Conservation (phyloP, 1,140 invertebrate species). For the Musca domestica region DNA sequence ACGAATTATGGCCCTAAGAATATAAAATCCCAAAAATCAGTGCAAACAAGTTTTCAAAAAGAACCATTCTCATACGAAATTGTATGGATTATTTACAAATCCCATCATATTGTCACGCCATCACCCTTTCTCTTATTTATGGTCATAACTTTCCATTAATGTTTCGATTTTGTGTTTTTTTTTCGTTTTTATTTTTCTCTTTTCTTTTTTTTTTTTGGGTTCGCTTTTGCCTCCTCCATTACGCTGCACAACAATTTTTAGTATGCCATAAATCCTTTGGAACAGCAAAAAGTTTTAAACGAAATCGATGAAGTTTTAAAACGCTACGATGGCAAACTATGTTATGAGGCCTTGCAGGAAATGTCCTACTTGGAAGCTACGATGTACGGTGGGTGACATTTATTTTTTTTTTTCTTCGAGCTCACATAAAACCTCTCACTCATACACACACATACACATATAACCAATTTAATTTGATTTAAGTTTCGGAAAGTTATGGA, state of each 20-base stretch:
- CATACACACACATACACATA: too few species aligned
- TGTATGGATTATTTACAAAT: too few species aligned
- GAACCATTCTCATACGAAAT: too few species aligned
- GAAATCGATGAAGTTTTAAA: slow-evolving; percentile 57
- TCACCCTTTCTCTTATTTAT: not conserved
- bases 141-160: not conserved
- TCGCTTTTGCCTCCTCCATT: too few species aligned
- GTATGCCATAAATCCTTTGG: slow-evolving; percentile 57
- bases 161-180: not conserved
- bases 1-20: too few species aligned
- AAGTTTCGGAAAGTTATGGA: not conserved
- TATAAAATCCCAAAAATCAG: too few species aligned
- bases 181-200: too few species aligned
- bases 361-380: slow-evolving; percentile 56
- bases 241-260: slow-evolving; percentile 37
- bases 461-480: not conserved
- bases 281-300: slow-evolving; percentile 57
- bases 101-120: not conserved
- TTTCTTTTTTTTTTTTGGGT: too few species aligned
- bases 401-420: not conserved
- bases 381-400: slow-evolving; percentile 25
- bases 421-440: too few species aligned
- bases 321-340: slow-evolving; percentile 42
- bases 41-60: too few species aligned
- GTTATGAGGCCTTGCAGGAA: slow-evolving; percentile 54